These are phyloP conservation scores for Entomobrya multifasciata DNA, from an alignment of 2,888 invertebrate genomes.

Conservation along the genomic window DNA sequence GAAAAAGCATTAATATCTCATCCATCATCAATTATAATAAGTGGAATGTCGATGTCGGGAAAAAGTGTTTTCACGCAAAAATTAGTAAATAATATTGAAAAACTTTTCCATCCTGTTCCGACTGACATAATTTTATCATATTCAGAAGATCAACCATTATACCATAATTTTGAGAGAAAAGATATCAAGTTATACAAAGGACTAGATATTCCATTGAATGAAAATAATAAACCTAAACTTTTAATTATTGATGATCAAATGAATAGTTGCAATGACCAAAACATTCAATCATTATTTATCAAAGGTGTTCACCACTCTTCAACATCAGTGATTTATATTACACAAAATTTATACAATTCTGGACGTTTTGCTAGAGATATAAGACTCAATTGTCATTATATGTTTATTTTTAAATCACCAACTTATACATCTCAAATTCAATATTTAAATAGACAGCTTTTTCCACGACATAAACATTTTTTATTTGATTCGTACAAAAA, in stretches of 20 bases:
- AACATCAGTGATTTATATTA: conserved; percentile 17
- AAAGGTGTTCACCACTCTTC: conserved; percentile 53
- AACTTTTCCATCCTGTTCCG: not conserved
- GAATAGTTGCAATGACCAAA: not conserved
- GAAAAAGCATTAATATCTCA: no score
- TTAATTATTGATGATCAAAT: conserved; percentile 67
- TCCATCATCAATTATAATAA: no score
- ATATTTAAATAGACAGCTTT: conserved; percentile 23
- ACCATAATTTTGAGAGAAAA: not conserved
- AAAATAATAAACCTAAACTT: no score
- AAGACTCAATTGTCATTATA: conserved; percentile 59
- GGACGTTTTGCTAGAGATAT: conserved; percentile 56
- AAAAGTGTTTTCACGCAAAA: conserved; percentile 42
- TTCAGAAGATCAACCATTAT: conserved; percentile 39
- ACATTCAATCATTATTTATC: conserved; percentile 46
- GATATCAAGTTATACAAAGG: conserved; percentile 15
- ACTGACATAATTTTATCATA: conserved; percentile 8
- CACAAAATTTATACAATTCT: conserved; percentile 52
- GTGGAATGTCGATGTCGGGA: conserved; percentile 26
- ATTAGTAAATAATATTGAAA: conserved; percentile 20
- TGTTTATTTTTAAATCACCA: conserved; percentile 51
- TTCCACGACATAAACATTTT: conserved; percentile 17
- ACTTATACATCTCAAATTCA: conserved; percentile 40
- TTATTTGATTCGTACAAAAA: conserved; percentile 55
- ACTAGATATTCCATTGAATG: no score